Conservation (phyloP, 2,888 invertebrate genomes). For the Odontocolon sp. region DNA sequence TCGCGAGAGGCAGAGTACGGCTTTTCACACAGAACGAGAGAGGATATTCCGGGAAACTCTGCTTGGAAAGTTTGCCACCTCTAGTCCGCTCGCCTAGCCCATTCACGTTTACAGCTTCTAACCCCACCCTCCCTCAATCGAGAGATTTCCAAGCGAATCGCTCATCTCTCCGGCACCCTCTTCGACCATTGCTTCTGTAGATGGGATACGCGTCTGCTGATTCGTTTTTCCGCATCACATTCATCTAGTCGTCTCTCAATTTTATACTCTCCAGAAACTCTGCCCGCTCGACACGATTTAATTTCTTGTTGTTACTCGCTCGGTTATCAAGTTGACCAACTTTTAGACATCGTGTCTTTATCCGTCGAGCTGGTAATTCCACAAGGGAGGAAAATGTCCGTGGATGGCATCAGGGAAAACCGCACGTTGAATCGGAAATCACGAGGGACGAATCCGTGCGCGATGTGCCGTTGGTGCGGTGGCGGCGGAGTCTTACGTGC, state of each 20-base stretch:
- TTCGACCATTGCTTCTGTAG: background rate
- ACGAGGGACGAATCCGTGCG: slow-evolving; percentile 43
- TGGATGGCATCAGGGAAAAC: slow-evolving; percentile 7
- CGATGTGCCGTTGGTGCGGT: slow-evolving; percentile 6
- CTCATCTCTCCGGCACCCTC: background rate
- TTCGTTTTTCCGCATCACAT: background rate
- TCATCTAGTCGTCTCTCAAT: background rate
- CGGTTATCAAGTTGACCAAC: background rate
- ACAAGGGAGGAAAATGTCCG: slow-evolving; percentile 4
- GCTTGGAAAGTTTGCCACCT: slow-evolving; percentile 30
- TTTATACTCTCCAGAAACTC: background rate
- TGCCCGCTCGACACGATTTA: background rate
- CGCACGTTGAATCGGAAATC: slow-evolving; percentile 40
- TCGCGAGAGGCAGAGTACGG: too few species aligned
- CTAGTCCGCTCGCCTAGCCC: background rate
- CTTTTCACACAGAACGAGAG: background rate
- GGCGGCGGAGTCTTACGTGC: slow-evolving; percentile 59
- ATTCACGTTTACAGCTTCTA: slow-evolving; percentile 29
- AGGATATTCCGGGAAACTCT: slow-evolving; percentile 34
- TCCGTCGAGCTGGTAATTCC: background rate
- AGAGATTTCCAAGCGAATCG: slow-evolving; percentile 28
- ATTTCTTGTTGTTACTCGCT: background rate
- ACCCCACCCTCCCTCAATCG: background rate
- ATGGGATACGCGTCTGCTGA: background rate
- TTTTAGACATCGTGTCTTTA: background rate